phyloP scores from a whole-genome alignment of 2,113 vertebrate genomes.

The Romanogobio albipinnatus region DNA sequence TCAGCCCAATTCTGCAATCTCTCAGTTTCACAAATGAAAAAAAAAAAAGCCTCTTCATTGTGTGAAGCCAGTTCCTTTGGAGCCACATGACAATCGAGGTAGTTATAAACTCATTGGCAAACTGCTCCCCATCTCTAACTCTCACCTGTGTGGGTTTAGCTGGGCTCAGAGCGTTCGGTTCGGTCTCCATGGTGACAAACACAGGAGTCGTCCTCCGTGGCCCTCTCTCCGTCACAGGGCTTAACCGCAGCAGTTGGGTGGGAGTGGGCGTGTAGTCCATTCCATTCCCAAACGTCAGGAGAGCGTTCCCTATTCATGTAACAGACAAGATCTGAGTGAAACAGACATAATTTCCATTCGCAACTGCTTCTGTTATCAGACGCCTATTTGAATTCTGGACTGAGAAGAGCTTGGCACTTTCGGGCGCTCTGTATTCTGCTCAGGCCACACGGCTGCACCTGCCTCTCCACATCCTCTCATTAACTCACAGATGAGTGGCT shows the following conservation, averaged over 20 bases:
- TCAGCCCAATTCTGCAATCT: not conserved
- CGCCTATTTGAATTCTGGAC: slow-evolving; percentile 46
- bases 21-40: not conserved
- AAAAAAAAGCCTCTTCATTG: not conserved
- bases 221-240: slow-evolving; percentile 66
- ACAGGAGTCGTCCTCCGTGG: slow-evolving; percentile 58
- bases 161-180: slow-evolving; percentile 74
- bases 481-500: slow-evolving; percentile 71
- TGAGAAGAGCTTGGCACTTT: slow-evolving; percentile 41
- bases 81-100: slow-evolving; percentile 13
- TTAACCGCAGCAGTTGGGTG: slow-evolving; percentile 69
- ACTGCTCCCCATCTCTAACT: slow-evolving; percentile 15
- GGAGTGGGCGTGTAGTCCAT: slow-evolving; percentile 74
- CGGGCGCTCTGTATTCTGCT: slow-evolving; percentile 75
- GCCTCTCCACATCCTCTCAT: slow-evolving; percentile 76
- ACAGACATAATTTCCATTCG: slow-evolving; percentile 2
- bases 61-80: not conserved
- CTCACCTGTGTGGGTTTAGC: slow-evolving; percentile 86
- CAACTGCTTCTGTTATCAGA: slow-evolving; percentile 32
- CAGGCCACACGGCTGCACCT: slow-evolving; percentile 72
- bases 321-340: slow-evolving; percentile 43
- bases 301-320: slow-evolving; percentile 80
- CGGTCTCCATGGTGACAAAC: slow-evolving; percentile 67
- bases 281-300: slow-evolving; percentile 83
- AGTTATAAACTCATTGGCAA: slow-evolving; percentile 36